Conservation (phyloP, 2,888 invertebrate species). For the Mythimna vitellina region DNA sequence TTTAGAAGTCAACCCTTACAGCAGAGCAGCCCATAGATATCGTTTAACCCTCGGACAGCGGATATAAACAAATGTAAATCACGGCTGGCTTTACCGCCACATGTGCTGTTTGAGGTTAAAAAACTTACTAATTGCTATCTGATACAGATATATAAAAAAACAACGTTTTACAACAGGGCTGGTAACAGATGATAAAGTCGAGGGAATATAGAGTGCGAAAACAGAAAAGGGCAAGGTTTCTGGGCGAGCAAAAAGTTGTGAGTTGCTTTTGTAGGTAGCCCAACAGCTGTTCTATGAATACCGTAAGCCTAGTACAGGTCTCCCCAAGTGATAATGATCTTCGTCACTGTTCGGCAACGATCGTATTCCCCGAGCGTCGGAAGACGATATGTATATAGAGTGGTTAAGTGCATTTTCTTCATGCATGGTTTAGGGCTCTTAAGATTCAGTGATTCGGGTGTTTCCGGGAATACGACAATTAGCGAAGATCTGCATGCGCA, state of each 20-base stretch:
- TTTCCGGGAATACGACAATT: no score
- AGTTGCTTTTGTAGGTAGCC: background rate
- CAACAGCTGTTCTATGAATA: background rate
- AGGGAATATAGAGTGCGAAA: slow-evolving; percentile 61
- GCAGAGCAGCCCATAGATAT: slow-evolving; percentile 64
- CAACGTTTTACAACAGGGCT: slow-evolving; percentile 76
- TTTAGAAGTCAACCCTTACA: slow-evolving; percentile 64
- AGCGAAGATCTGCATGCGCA: no score
- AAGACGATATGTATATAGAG: no score
- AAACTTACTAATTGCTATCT: slow-evolving; percentile 72
- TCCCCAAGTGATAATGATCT: no score
- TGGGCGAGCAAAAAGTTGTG: slow-evolving; percentile 10
- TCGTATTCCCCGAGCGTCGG: no score
- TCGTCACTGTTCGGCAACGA: no score
- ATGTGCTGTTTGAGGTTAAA: slow-evolving; percentile 82
- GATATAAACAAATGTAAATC: slow-evolving; percentile 86
- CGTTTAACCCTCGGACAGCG: slow-evolving; percentile 81
- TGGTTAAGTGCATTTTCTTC: no score
- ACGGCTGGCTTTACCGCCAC: slow-evolving; percentile 74
- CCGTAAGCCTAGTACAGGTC: no score
- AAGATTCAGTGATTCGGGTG: no score
- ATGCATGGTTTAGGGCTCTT: no score
- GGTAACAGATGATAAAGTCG: slow-evolving; percentile 74
- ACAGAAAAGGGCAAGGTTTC: slow-evolving; percentile 25
- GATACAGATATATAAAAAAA: slow-evolving; percentile 69